Evolutionary conservation across 2,888 invertebrate species (phyloP).

Genomic region (Melieria omissa): DNA sequence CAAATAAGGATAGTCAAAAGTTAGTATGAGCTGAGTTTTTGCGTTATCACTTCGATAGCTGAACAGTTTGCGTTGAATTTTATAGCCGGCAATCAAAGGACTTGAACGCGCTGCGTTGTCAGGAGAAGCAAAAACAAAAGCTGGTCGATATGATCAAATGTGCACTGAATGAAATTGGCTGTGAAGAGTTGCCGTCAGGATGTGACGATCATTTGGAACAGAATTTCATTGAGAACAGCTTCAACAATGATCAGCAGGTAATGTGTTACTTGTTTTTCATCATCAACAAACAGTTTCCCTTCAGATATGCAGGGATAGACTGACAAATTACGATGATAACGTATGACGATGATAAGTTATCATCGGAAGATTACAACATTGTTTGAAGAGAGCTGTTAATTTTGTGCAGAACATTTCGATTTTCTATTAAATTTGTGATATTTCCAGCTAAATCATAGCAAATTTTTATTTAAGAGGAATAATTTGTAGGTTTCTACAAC

Average conservation of each 20-base stretch:
- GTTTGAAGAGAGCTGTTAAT: too few relatives aligned
- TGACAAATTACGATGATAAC: too few relatives aligned
- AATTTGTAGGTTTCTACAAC: too few relatives aligned
- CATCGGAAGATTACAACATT: too few relatives aligned
- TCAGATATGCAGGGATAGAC: too few relatives aligned
- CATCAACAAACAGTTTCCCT: too few relatives aligned
- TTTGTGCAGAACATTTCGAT: too few relatives aligned
- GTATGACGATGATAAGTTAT: too few relatives aligned
- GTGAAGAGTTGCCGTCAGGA: slow-evolving; percentile 87
- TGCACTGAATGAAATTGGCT: slow-evolving; percentile 87
- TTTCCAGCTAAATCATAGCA: too few relatives aligned
- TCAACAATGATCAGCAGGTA: slow-evolving; percentile 73
- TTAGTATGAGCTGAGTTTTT: slow-evolving; percentile 41
- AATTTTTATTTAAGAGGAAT: too few relatives aligned
- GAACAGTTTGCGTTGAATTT: not conserved
- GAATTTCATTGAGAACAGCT: slow-evolving; percentile 72
- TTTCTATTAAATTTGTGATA: too few relatives aligned
- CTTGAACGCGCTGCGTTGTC: slow-evolving; percentile 81
- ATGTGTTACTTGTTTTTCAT: not conserved
- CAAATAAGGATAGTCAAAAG: slow-evolving; percentile 66
- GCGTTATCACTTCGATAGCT: slow-evolving; percentile 17
- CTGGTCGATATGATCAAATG: slow-evolving; percentile 86
- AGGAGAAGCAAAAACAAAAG: slow-evolving; percentile 83
- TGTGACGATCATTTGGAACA: slow-evolving; percentile 77
- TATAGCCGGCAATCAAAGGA: slow-evolving; percentile 72